Evolutionary conservation across 1,140 invertebrate genomes (phyloP), one percentile per base, ranked within the genome.

Genomic region (Anagrus nilaparvatae): DNA sequence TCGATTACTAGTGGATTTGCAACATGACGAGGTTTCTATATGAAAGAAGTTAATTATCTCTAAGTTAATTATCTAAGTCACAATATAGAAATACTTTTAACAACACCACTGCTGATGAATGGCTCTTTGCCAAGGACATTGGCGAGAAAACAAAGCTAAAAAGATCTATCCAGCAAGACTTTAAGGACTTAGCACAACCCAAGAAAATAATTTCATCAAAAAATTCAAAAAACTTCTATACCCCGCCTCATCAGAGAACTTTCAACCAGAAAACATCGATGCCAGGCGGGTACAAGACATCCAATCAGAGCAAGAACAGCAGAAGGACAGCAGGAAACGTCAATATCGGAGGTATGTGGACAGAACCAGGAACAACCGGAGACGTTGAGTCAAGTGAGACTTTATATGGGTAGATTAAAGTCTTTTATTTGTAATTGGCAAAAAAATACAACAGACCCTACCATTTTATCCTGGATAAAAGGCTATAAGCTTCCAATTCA

Each of bases 1-100:
- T 0, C 25, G 33, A 34, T 14, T 51, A 2, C 2, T 51, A 8
- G 46, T 29, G 9, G 46, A 51, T 18, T 5, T 46, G n/a, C 44
- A 49, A 14, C 40, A 34, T 0, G 48, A 49, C 27, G 40, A 46
- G 24, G 38, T 42, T 2, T 27, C 18, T 2, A 50, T 44, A 19
- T 41, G 48, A 5, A 24, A 42, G 9, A 41, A 21, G 9, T 20
- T 50, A n/a, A 35, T 43, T 13, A 19, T 49, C 7, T 31, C 40
- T 3, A 46, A 46, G 10, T 12, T n/a, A n/a, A n/a, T n/a, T n/a
- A n/a, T n/a, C 46, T 10, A 43, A 43, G 32, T 10, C 29, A 13
- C 27, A 31, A 17, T 20, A 35, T 5, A 46, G 29, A 19, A 44
- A 49, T 8, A 32, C 27, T 12, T 20, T 44, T 7, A 16, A 13